Evolutionary conservation across 2,888 invertebrate species (phyloP).

Genomic region (Odiellus spinosus): DNA sequence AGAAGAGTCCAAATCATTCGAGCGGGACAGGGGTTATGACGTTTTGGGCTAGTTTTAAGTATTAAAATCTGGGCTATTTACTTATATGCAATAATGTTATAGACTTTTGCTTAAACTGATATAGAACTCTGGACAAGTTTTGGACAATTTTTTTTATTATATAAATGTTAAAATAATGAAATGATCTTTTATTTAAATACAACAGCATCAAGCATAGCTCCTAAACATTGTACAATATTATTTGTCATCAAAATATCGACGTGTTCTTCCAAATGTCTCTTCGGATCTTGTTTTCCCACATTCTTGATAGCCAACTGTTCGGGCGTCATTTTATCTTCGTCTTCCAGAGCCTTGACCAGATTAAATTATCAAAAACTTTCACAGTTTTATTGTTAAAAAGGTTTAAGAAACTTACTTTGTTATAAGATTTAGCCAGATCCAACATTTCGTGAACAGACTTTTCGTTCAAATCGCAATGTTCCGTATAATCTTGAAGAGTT

Average conservation of each 20-base stretch:
- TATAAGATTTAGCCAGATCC: conserved; percentile 91
- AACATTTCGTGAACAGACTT: conserved; percentile 90
- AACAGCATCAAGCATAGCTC: conserved; percentile 87
- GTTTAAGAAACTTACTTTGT: conserved; percentile 43
- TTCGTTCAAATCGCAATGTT: conserved; percentile 85
- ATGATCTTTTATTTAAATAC: conserved; percentile 56
- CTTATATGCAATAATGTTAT: too few species aligned
- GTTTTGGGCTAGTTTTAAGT: too few species aligned
- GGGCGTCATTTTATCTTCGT: conserved; percentile 98
- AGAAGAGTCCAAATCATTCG: too few species aligned
- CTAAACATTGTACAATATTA: conserved; percentile 93
- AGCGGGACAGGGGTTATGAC: too few species aligned
- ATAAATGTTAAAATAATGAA: too few species aligned
- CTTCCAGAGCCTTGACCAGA: conserved; percentile 66
- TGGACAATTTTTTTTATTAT: too few species aligned
- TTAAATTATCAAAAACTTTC: conserved; percentile 12
- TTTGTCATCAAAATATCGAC: conserved; percentile 91
- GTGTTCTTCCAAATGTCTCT: conserved; percentile 96
- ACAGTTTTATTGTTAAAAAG: background rate
- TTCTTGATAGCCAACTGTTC: conserved; percentile 98
- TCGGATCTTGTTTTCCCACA: conserved; percentile 96
- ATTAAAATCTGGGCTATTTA: too few species aligned
- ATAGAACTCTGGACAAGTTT: too few species aligned
- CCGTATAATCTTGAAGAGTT: conserved; percentile 66
- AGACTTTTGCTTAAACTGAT: too few species aligned